Percentiles rank a stretch among this genome's conserved stretches.
Conservation (phyloP, 1,140 invertebrate species). For the Cyclargus thomasi region DNA sequence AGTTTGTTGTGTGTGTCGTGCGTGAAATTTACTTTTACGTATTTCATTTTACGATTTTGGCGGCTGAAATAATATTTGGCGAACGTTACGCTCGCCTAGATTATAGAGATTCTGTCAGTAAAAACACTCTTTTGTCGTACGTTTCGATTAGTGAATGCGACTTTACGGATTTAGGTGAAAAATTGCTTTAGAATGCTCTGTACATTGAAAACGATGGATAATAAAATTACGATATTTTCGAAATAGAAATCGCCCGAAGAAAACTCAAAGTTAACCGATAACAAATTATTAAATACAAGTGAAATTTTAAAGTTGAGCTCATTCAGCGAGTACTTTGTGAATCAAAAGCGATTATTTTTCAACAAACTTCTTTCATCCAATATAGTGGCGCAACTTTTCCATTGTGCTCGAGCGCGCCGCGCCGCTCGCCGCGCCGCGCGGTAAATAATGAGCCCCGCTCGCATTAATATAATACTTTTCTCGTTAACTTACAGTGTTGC, state of each 20-base stretch:
- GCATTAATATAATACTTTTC: background rate
- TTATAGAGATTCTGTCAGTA: background rate
- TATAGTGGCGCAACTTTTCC: constrained; percentile 8
- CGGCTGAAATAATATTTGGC: background rate
- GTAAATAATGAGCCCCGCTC: background rate
- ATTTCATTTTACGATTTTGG: background rate
- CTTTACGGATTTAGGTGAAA: background rate
- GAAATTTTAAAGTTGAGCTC: constrained; percentile 2
- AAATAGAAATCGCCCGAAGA: background rate
- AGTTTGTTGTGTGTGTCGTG: background rate
- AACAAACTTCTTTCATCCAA: constrained; percentile 12
- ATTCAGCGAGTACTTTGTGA: constrained; percentile 9
- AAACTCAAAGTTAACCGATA: background rate
- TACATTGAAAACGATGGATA: too few relatives aligned
- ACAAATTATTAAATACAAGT: background rate
- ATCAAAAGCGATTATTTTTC: constrained; percentile 6
- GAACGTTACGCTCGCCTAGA: background rate
- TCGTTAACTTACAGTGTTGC: background rate
- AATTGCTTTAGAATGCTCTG: background rate
- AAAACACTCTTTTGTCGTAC: background rate
- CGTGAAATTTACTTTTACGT: constrained; percentile 9
- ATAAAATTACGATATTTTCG: too few relatives aligned
- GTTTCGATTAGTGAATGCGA: background rate
- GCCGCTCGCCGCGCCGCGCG: background rate
- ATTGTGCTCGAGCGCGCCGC: background rate